These are phyloP conservation scores for Melipona bicolor DNA, from an alignment of 2,888 invertebrate genomes.

Conservation along the genomic window DNA sequence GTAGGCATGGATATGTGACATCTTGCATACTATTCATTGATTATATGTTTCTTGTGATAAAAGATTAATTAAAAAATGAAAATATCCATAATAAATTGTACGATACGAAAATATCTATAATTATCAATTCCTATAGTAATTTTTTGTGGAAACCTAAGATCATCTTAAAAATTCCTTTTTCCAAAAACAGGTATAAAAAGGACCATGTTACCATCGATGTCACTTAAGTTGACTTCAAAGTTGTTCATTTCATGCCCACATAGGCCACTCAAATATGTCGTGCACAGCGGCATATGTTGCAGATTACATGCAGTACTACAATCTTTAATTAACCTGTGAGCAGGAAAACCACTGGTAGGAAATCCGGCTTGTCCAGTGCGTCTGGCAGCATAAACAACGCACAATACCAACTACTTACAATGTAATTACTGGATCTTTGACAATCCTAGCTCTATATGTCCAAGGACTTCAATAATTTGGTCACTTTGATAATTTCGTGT, in stretches of 20 bases:
- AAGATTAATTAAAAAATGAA: slow-evolving; percentile 8
- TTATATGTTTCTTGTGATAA: slow-evolving; percentile 14
- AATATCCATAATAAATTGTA: background rate
- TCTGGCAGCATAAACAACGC: slow-evolving; percentile 81
- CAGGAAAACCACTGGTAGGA: slow-evolving; percentile 82
- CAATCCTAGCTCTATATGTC: slow-evolving; percentile 45
- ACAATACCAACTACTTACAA: slow-evolving; percentile 59
- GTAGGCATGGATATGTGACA: slow-evolving; percentile 68
- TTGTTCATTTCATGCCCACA: slow-evolving; percentile 72
- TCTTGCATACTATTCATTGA: slow-evolving; percentile 41
- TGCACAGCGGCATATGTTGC: slow-evolving; percentile 75
- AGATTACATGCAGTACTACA: slow-evolving; percentile 79
- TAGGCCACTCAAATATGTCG: slow-evolving; percentile 72
- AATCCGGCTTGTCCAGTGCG: slow-evolving; percentile 85
- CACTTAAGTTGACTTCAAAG: slow-evolving; percentile 66
- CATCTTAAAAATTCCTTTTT: slow-evolving; percentile 38
- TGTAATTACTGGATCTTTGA: slow-evolving; percentile 26
- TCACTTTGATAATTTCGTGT: background rate
- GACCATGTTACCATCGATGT: slow-evolving; percentile 69
- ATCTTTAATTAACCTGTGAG: slow-evolving; percentile 85
- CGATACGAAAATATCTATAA: slow-evolving; percentile 2
- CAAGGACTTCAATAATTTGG: slow-evolving; percentile 37
- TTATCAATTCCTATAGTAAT: background rate
- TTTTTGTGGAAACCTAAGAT: slow-evolving; percentile 21
- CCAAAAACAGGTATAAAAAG: slow-evolving; percentile 47